Conservation (phyloP, 2,797 vertebrate genomes). For the Gymnodraco acuticeps region DNA sequence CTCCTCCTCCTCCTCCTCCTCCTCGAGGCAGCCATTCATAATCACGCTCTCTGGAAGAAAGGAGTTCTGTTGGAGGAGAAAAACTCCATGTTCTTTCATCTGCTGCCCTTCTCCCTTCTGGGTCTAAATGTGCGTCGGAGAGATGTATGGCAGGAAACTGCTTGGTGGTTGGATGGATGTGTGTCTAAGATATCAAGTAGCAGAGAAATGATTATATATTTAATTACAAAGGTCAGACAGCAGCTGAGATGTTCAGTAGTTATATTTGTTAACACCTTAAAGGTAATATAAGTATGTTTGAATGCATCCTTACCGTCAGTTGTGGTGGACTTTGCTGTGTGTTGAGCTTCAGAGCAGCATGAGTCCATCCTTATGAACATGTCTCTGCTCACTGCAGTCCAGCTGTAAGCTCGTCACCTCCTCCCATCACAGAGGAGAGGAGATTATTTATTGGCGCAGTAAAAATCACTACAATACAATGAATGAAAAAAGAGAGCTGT, state of each 20-base stretch:
- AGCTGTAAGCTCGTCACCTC: not conserved
- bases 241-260: not conserved
- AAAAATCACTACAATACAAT: slow-evolving; percentile 12
- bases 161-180: not conserved
- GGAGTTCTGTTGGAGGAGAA: slow-evolving; percentile 26
- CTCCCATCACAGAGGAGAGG: not conserved
- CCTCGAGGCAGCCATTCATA: slow-evolving; percentile 56
- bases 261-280: not conserved
- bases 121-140: slow-evolving; percentile 20
- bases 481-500: slow-evolving; percentile 21
- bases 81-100: slow-evolving; percentile 54
- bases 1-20: slow-evolving; percentile 16
- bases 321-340: no score
- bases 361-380: not conserved
- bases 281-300: not conserved
- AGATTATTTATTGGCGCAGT: not conserved
- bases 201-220: not conserved
- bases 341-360: not conserved
- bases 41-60: slow-evolving; percentile 61
- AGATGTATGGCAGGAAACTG: slow-evolving; percentile 42
- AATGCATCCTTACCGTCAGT: not conserved
- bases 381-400: not conserved
- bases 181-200: not conserved
- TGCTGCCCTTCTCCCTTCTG: slow-evolving; percentile 34
- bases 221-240: no score